Conservation (phyloP, 2,797 vertebrate genomes). For the Vireo griseus region DNA sequence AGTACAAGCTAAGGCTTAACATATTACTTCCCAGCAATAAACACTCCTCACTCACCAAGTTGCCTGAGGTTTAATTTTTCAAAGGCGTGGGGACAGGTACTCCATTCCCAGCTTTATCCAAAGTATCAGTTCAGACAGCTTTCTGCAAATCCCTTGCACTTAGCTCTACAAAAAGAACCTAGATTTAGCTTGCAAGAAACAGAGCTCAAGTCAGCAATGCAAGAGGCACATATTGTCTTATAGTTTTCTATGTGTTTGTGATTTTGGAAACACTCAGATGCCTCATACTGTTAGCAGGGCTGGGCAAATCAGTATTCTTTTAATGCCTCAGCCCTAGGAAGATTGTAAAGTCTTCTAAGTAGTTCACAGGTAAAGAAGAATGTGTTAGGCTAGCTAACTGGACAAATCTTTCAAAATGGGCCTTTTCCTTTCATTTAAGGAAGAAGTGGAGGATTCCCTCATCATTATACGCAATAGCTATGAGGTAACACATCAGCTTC, state of each 20-base stretch:
- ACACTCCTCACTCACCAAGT: background rate
- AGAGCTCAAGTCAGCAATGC: background rate
- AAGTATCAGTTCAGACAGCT: background rate
- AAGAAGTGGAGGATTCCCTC: background rate
- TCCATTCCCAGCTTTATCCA: background rate
- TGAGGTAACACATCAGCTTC: background rate
- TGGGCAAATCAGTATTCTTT: background rate
- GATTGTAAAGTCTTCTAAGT: background rate
- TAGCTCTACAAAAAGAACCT: background rate
- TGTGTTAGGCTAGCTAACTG: background rate
- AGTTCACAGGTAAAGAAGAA: background rate
- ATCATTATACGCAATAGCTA: background rate
- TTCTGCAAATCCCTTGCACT: background rate
- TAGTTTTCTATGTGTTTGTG: background rate
- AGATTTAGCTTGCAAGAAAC: background rate
- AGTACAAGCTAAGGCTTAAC: background rate
- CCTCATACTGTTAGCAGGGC: background rate
- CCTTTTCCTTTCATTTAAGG: background rate
- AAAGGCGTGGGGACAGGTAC: background rate
- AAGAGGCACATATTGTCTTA: background rate
- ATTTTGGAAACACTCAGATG: background rate
- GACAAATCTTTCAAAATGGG: background rate
- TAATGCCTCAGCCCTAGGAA: background rate
- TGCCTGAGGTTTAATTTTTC: background rate
- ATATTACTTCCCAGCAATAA: background rate